Percentiles rank a stretch among this genome's conserved stretches.
phyloP scores from a whole-genome alignment of 2,113 vertebrate species.

The Podilymbus podiceps region DNA sequence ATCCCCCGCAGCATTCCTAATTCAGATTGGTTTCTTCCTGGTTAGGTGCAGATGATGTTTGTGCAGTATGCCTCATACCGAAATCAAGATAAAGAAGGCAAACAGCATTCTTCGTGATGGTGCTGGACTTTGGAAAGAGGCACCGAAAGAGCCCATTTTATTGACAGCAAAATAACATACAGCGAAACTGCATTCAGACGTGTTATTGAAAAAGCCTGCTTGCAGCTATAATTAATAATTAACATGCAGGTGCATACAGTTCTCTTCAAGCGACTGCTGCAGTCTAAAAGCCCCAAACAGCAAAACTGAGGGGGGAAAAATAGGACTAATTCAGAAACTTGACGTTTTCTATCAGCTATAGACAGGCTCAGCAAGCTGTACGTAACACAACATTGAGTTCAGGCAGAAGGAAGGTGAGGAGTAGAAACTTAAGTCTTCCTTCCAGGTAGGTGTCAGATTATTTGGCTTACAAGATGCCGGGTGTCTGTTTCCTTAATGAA shows the following conservation, averaged over 20 bases:
- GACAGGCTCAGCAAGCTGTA: not conserved
- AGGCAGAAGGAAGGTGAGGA: not conserved
- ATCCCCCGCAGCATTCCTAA: not conserved
- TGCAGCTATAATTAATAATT: conserved; percentile 1
- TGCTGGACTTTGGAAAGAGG: conserved; percentile 34
- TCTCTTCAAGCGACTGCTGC: not conserved
- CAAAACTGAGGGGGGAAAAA: not conserved
- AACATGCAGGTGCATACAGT: not conserved
- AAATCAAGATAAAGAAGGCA: not conserved
- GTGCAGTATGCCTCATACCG: not conserved
- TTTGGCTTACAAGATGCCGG: not conserved
- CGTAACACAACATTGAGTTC: accelerated
- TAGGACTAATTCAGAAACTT: not conserved
- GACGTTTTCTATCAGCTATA: not conserved
- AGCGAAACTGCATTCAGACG: not conserved
- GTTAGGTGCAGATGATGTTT: not conserved
- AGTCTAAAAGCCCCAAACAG: not conserved
- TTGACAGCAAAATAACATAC: not conserved
- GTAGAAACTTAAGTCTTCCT: not conserved
- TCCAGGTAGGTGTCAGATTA: not conserved
- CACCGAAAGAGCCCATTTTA: not conserved
- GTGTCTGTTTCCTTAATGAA: not conserved
- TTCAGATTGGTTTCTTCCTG: not conserved
- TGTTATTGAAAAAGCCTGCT: not conserved
- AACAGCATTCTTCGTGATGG: not conserved